These are phyloP conservation scores for Myopa tessellatipennis DNA, from an alignment of 2,888 invertebrate species.

Conservation along the genomic window DNA sequence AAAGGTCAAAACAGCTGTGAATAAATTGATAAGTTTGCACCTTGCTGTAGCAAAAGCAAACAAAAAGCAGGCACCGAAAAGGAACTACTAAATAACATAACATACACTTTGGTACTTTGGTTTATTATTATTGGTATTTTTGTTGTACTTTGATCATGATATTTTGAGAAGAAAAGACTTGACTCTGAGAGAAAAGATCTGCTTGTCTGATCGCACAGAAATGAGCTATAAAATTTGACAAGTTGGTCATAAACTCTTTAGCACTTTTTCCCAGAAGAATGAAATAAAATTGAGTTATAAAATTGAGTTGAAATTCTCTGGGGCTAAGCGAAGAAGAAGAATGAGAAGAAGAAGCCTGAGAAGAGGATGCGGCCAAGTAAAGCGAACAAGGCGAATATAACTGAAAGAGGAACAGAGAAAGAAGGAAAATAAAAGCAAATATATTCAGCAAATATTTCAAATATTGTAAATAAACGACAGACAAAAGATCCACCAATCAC, in stretches of 20 bases:
- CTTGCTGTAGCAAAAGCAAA: conserved; percentile 18
- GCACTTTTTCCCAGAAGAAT: conserved; percentile 36
- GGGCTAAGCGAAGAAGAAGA: conserved; percentile 2
- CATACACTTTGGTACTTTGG: not conserved
- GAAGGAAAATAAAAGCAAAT: not conserved
- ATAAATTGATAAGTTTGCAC: conserved; percentile 28
- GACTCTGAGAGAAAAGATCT: not conserved
- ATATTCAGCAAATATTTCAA: conserved; percentile 16
- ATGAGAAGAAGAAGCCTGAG: not conserved
- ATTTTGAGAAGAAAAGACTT: not conserved
- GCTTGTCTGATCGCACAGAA: conserved; percentile 8
- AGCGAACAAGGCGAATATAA: not conserved
- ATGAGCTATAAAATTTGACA: conserved; percentile 37
- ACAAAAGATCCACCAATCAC: not conserved
- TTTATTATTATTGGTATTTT: no score
- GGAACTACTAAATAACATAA: not conserved
- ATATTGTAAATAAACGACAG: conserved; percentile 12
- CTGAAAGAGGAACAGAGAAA: no score
- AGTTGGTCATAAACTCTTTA: conserved; percentile 39
- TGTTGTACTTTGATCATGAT: no score
- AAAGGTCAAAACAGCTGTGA: conserved; percentile 19
- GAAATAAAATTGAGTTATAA: conserved; percentile 34
- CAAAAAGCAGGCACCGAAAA: not conserved
- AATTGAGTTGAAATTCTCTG: conserved; percentile 14
- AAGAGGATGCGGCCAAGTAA: not conserved